These are phyloP conservation scores for Peromyscus polionotus DNA, from an alignment of 2,113 vertebrate genomes.

Conservation along the genomic window DNA sequence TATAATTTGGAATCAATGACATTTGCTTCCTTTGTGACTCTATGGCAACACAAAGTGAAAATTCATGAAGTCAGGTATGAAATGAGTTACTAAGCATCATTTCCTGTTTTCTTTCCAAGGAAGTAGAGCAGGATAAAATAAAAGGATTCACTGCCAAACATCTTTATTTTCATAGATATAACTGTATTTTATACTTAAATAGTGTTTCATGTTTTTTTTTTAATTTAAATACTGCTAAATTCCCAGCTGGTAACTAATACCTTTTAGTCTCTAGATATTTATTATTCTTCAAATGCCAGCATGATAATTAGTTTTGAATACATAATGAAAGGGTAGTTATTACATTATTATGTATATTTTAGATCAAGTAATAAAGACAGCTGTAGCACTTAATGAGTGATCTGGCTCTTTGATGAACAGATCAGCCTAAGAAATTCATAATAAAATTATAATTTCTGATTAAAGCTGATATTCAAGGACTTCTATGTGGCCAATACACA, in stretches of 20 bases:
- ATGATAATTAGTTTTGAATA: constrained; percentile 61
- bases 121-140: neutral
- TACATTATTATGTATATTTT: constrained; percentile 17
- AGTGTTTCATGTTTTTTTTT: neutral
- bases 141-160: neutral
- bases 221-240: constrained; percentile 35
- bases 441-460: neutral
- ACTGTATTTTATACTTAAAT: neutral
- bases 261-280: constrained; percentile 3
- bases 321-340: constrained; percentile 39
- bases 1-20: neutral
- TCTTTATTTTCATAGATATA: neutral
- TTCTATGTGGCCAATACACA: neutral
- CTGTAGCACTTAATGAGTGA: neutral
- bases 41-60: neutral
- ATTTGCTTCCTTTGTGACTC: neutral
- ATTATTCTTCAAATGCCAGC: constrained; percentile 11
- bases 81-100: neutral
- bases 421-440: neutral
- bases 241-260: neutral
- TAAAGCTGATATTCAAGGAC: neutral
- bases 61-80: neutral
- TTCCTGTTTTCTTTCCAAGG: neutral
- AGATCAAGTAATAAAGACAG: neutral
- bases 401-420: neutral